Base-by-base conservation (phyloP, 2,888 invertebrate genomes). In the Meteorus colon region DNA sequence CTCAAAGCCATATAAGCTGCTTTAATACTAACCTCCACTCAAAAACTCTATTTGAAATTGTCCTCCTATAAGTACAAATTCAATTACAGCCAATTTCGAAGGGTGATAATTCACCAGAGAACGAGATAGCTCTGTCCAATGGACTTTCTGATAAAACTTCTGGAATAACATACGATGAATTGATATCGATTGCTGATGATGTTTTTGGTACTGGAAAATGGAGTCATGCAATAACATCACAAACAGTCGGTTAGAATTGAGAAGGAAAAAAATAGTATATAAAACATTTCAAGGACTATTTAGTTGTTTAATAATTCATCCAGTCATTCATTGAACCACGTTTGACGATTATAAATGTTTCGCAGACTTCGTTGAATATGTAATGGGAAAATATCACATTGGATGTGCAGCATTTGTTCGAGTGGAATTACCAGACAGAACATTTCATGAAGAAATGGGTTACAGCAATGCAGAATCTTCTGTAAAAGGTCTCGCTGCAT, bases 391-490 rank as follows among this genome's bases (percentile, higher is more conserved):
- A 74, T 82, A 84, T 68, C 74, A 80, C 27, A 81, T 78, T n/a
- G 86, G 86, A 4, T 85, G 85, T 37, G 81, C 79, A 0, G 81
- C 84, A 8, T 82, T 82, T 31, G 78, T 86, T 14, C 82, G 78
- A 70, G 81, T 85, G n/a, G 84, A 86, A 67, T 72, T 84, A 4
- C 51, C 73, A 0, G 71, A 84, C 71, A 84, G 81, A 37, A 81
- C 71, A 1, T 84, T 79, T 76, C 85, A 85, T 4, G 83, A 85
- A 72, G 86, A 84, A 24, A 77, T 85, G 77, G 86, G 84, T 27
- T 85, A 85, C 74, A 80, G 79, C 59, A 73, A 72, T 27, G 78
- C 79, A 0, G 84, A 82, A 29, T 82, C 79, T 37, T 29, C 73
- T 29, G 75, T 74, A 14, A 85, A 85, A 77, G 84, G 84, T 55